phyloP scores from a whole-genome alignment of 2,797 vertebrate genomes.

The Remorina albescens region DNA sequence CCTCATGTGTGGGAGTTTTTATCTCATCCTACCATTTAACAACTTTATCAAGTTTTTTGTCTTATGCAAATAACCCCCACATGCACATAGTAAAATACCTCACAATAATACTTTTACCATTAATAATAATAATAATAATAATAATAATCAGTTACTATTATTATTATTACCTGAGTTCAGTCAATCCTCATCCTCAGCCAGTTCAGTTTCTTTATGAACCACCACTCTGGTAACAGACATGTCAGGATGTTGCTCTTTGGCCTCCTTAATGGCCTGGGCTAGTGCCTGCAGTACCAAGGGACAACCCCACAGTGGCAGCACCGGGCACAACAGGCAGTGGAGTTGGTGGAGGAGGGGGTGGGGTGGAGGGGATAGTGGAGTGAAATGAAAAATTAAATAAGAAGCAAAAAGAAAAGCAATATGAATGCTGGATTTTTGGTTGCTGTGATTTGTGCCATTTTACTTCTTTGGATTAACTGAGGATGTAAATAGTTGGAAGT shows the following conservation, averaged over 20 bases:
- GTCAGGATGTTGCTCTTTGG: conserved; percentile 99
- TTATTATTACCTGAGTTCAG: conserved; percentile 77
- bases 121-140: conserved; percentile 58
- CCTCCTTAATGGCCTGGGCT: conserved; percentile 99
- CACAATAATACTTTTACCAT: neutral
- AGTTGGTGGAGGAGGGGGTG: conserved; percentile 17
- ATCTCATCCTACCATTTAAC: conserved; percentile 1
- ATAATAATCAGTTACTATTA: conserved; percentile 45
- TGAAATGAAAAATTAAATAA: conserved; percentile 66
- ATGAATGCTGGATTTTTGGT: conserved; percentile 63
- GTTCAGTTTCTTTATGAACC: conserved; percentile 98
- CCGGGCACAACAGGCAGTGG: conserved; percentile 67
- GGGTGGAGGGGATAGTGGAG: conserved; percentile 54
- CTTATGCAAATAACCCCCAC: neutral
- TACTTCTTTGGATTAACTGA: conserved; percentile 40
- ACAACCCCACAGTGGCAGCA: conserved; percentile 68
- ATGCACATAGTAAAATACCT: neutral
- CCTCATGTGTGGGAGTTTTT: conserved; percentile 14
- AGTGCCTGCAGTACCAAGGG: conserved; percentile 87
- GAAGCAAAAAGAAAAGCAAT: conserved; percentile 67
- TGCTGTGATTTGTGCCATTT: conserved; percentile 35
- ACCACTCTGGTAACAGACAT: conserved; percentile 99
- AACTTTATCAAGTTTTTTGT: neutral
- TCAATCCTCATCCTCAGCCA: conserved; percentile 92
- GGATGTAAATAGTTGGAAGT: conserved; percentile 18